Percentiles rank a stretch among this genome's conserved stretches.
phyloP scores from a whole-genome alignment of 2,888 invertebrate genomes.

The Dendrolimus pini region DNA sequence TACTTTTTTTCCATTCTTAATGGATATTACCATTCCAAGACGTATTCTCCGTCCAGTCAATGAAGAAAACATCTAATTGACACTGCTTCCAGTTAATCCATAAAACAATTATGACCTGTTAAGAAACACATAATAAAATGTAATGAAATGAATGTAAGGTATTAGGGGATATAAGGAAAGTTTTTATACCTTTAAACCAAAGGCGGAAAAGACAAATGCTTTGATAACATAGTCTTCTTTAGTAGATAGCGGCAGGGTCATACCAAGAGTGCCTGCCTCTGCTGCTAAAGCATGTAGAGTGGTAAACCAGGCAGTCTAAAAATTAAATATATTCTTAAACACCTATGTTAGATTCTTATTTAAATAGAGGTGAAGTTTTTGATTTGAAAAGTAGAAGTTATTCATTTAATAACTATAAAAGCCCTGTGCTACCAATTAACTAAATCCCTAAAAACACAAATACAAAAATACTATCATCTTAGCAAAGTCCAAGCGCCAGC shows the following conservation, averaged over 20 bases:
- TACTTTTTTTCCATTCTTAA: too few species aligned
- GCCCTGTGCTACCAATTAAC: too few species aligned
- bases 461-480: conserved; percentile 5
- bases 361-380: too few species aligned
- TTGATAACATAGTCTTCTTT: conserved; percentile 44
- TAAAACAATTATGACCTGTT: conserved; percentile 35
- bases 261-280: conserved; percentile 50
- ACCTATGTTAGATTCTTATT: too few species aligned
- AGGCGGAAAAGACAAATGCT: conserved; percentile 39
- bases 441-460: not conserved
- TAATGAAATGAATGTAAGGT: not conserved
- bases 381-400: too few species aligned
- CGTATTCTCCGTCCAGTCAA: conserved; percentile 59
- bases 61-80: conserved; percentile 48
- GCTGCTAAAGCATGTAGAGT: conserved; percentile 55
- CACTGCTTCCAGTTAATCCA: conserved; percentile 62
- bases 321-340: conserved; percentile 1
- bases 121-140: conserved; percentile 6
- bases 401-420: too few species aligned
- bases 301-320: conserved; percentile 47
- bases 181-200: conserved; percentile 43
- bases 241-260: conserved; percentile 46
- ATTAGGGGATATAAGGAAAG: not conserved
- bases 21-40: too few species aligned
- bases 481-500: too few species aligned